Conservation (phyloP, 2,888 invertebrate genomes). For the Rambutsinella grinnellia region DNA sequence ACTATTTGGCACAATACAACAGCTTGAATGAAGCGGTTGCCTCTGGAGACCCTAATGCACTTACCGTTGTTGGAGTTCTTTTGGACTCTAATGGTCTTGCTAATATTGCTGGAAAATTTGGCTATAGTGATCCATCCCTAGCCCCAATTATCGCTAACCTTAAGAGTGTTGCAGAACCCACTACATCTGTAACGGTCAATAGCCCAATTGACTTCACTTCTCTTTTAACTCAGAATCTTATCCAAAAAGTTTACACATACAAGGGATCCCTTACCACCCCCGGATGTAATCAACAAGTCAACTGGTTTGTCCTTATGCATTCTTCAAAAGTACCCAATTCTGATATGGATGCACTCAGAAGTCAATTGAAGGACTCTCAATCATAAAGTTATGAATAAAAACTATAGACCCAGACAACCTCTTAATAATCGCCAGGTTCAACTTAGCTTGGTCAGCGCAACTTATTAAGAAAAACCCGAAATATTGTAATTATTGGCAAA, state of each 20-base stretch:
- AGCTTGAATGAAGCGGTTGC: not conserved
- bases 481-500: too few species aligned
- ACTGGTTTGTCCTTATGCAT: constrained; percentile 9
- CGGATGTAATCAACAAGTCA: constrained; percentile 9
- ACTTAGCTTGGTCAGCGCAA: too few species aligned
- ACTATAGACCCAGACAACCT: constrained; percentile 24
- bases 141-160: constrained; percentile 9
- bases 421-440: constrained; percentile 6
- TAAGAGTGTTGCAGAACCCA: not conserved
- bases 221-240: not conserved
- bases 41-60: not conserved
- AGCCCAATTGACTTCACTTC: not conserved
- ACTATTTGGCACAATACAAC: not conserved
- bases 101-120: not conserved
- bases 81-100: not conserved
- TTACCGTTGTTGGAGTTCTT: not conserved
- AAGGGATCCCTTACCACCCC: constrained; percentile 26
- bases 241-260: not conserved
- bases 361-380: not conserved
- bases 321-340: not conserved
- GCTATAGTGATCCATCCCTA: not conserved
- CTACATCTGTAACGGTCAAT: not conserved
- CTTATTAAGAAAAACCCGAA: too few species aligned
- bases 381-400: constrained; percentile 6
- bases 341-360: not conserved